Base-by-base conservation (phyloP, 2,797 vertebrate species). In the Clamator glandarius region DNA sequence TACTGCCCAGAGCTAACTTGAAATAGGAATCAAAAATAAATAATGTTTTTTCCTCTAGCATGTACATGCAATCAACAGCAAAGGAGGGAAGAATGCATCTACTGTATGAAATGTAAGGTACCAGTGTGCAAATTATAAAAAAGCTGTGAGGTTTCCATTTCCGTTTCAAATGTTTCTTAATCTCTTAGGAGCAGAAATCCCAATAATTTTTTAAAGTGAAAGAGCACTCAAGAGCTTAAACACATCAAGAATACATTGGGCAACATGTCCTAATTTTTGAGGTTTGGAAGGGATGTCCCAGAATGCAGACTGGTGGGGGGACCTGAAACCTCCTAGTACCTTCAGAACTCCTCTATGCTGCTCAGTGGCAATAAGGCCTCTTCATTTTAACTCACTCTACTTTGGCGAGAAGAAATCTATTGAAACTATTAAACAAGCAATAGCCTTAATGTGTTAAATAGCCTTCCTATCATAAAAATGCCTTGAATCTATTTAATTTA, bases 211-310 rank as follows among this genome's bases (percentile, higher is more conserved):
- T 94, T 48, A 0, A 52, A 57, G 23, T 3, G 4, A 79, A 29
- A 39, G 26, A 64, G 3, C 12, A n/a, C 23, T 85, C 25, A 33
- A 11, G 28, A 72, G 20, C 28, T 64, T 54, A 79, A 68, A 20
- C 6, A 5, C 19, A 26, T 35, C 17, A 59, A 3, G 6, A 70
- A 0, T 0, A 0, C 9, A 74, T 77, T 44, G 44, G 23, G 55
- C 2, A 3, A 39, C 12, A 11, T 12, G 5, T 5, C 29, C 26
- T 39, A 3, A 4, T 17, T 67, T 41, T 63, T 50, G 12, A 80
- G 11, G 33, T 86, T 52, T 83, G 33, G 28, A 63, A 89, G 15
- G 29, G 15, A 12, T 42, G 33, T 69, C 12, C 33, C 7, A 48
- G 31, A 67, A 31, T 1, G 4, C 44, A 76, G 20, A 6, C 6